Conservation (phyloP, 2,797 vertebrate species). For the Xenopus petersii region DNA sequence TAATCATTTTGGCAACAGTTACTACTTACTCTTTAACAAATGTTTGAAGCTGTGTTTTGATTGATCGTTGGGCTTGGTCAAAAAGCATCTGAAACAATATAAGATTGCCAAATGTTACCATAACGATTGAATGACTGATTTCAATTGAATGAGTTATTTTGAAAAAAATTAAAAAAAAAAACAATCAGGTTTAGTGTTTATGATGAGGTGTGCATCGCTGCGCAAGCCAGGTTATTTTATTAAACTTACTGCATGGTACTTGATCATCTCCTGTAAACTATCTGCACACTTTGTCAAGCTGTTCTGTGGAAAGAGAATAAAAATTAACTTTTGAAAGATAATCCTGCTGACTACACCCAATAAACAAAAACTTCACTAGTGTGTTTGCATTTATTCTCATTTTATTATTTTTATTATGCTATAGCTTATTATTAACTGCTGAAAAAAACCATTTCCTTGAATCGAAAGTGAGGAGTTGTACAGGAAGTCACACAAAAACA, state of each 20-base stretch:
- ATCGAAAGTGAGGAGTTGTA: no score
- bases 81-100: slow-evolving; percentile 86
- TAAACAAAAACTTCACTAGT: neutral
- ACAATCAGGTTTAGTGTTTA: no score
- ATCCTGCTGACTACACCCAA: neutral
- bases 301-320: slow-evolving; percentile 68
- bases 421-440: no score
- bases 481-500: no score
- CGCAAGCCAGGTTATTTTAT: neutral
- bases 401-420: no score
- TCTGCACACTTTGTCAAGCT: slow-evolving; percentile 93
- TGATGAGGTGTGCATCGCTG: neutral
- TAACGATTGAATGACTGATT: no score
- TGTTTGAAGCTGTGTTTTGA: slow-evolving; percentile 93
- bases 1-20: neutral
- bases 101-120: neutral
- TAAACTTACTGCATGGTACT: slow-evolving; percentile 88
- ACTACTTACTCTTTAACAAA: slow-evolving; percentile 96
- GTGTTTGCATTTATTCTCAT: neutral
- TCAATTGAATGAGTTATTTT: no score
- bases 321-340: neutral
- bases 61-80: slow-evolving; percentile 95
- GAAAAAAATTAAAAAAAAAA: no score
- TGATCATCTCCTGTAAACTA: slow-evolving; percentile 95
- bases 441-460: no score